A percentile compares a stretch with the other conserved stretches of the same genome.
Conservation (phyloP, 2,888 invertebrate genomes). For the Caenorhabditis angaria region DNA sequence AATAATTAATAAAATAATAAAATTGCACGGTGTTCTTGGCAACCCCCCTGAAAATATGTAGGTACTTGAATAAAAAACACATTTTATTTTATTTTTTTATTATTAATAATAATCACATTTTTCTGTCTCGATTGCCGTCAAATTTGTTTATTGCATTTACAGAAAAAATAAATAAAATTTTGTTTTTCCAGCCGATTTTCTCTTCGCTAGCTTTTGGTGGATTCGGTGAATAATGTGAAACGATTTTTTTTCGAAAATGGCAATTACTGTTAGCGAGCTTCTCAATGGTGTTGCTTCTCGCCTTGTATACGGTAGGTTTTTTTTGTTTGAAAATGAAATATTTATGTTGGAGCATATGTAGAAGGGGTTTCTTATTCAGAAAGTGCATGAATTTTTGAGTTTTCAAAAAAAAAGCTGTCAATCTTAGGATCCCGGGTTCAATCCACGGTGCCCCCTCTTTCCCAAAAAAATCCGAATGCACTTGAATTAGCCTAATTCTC, state of each 20-base stretch:
- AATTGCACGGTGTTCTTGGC: neutral
- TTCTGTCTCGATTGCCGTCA: neutral
- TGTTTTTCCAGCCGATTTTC: neutral
- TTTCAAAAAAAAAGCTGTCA: no score
- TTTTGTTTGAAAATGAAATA: neutral
- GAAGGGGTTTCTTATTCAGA: no score
- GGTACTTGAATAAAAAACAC: neutral
- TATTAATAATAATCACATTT: slow-evolving; percentile 2
- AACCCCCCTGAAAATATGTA: neutral
- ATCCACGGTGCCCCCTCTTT: no score
- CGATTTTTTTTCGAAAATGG: slow-evolving; percentile 14
- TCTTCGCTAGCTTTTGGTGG: neutral
- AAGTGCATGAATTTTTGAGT: no score
- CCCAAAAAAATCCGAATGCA: no score
- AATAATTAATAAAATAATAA: neutral
- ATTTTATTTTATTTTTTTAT: no score
- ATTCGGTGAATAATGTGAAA: neutral
- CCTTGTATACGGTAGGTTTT: slow-evolving; percentile 25
- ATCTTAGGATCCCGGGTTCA: no score
- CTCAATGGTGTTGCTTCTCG: slow-evolving; percentile 40
- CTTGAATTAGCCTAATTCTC: no score
- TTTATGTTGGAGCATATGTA: no score
- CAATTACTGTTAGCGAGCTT: slow-evolving; percentile 37
- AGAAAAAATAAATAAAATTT: neutral
- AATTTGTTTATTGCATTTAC: neutral